phyloP scores from a whole-genome alignment of 2,888 invertebrate genomes.

The Onthophagus sagittarius region DNA sequence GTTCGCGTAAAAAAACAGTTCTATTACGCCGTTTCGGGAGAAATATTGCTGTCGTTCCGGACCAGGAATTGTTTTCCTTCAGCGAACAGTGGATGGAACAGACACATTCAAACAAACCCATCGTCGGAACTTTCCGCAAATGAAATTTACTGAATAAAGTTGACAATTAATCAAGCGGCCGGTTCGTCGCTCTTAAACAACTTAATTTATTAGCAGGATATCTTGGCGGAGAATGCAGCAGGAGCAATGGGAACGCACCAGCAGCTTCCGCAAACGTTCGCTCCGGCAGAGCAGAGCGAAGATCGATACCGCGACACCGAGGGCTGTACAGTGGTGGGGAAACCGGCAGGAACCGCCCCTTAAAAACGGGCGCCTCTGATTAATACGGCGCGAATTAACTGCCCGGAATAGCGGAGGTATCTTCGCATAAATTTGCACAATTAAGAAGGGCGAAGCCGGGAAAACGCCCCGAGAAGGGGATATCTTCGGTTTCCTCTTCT shows the following conservation, averaged over 20 bases:
- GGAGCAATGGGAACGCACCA: not conserved
- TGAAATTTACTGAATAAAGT: conserved; percentile 20
- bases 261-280: not conserved
- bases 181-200: conserved; percentile 16
- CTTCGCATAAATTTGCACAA: conserved; percentile 13
- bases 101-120: not conserved
- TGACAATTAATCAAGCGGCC: conserved; percentile 18
- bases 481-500: not conserved
- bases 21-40: not conserved
- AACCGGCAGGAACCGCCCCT: not conserved
- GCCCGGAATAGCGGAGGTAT: conserved; percentile 7
- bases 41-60: not conserved
- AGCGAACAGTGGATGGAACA: not conserved
- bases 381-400: conserved; percentile 10
- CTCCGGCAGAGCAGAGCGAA: not conserved
- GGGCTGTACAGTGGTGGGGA: not conserved
- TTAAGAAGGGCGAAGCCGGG: not conserved
- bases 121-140: conserved; percentile 5
- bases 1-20: not conserved
- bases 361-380: conserved; percentile 8
- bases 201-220: conserved; percentile 16
- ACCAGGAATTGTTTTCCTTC: not conserved
- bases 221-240: conserved; percentile 3
- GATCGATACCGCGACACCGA: not conserved
- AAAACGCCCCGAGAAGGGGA: not conserved